Evolutionary conservation across 1,140 invertebrate species (phyloP), one percentile per base, ranked within the genome.

Genomic region (Pygmarrhopalites habei): DNA sequence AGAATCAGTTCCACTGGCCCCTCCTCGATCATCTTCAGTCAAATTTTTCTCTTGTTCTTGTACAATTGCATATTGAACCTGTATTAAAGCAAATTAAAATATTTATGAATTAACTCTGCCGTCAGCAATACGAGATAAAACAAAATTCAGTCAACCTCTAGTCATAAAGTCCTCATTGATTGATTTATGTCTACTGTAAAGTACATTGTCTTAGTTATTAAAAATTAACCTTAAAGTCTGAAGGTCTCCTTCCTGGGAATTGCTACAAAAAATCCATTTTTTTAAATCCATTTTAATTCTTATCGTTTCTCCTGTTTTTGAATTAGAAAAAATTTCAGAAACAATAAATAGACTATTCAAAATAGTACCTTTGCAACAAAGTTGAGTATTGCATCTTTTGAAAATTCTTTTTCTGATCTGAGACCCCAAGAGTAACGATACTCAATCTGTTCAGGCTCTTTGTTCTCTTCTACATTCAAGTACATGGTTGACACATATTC

Each of bases 361-460:
- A n/a, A n/a, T n/a, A n/a, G n/a, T n/a, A n/a, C 19, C 35, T 51
- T 58, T 7, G 57, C 17, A 1, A 70, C 69, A 60, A 65, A 67
- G 35, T 66, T 67, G 0, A 70, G 58, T 1, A 70, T 65, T 0
- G 12, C 17, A 29, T 44, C 65, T 56, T 67, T 70, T n/a, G 55
- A 62, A 26, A 63, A 65, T 46, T 70, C 69, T 26, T 60, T 57
- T 14, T 70, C 39, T 15, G 69, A 59, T 56, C 69, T 29, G 15
- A 43, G 30, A 10, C 69, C 69, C 69, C 69, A 70, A 10, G 43
- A 43, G 39, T 70, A 70, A 7, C 56, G 47, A 12, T 19, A n/a
- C 25, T 39, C 43, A 28, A 21, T 29, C 14, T 14, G 14, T 2
- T 70, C 65, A 23, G 43, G 26, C 2, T 64, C 64, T 44, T 60